Percentiles rank a stretch among this genome's conserved stretches.
These are phyloP conservation scores for Thymelicus sylvestris DNA, from an alignment of 2,888 invertebrate genomes.

Conservation along the genomic window DNA sequence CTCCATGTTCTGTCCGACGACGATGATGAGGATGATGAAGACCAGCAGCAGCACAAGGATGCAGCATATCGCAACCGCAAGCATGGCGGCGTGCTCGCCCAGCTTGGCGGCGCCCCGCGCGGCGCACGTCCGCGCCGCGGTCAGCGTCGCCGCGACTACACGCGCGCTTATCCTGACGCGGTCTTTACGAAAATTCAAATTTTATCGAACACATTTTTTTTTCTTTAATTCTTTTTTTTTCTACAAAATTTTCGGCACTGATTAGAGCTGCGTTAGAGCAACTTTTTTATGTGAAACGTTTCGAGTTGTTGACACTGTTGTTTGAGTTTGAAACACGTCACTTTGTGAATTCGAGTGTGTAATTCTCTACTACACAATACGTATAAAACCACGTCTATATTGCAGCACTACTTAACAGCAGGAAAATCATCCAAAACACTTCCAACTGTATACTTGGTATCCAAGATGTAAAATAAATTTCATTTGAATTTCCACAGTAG, in stretches of 20 bases:
- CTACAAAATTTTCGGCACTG: neutral
- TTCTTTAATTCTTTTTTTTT: conserved; percentile 27
- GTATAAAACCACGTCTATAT: neutral
- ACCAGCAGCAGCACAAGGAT: conserved; percentile 92
- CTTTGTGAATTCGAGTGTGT: neutral
- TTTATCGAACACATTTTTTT: conserved; percentile 11
- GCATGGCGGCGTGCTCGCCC: conserved; percentile 87
- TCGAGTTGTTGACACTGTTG: neutral
- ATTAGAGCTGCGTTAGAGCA: neutral
- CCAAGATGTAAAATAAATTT: neutral
- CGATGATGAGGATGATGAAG: conserved; percentile 92
- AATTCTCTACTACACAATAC: neutral
- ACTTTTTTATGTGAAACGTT: neutral
- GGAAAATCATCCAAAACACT: no score
- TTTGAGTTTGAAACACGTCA: neutral
- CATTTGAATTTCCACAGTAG: neutral
- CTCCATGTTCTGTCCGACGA: conserved; percentile 91
- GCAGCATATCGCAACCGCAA: conserved; percentile 93
- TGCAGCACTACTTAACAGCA: no score
- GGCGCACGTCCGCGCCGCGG: conserved; percentile 65
- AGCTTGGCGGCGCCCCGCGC: conserved; percentile 74
- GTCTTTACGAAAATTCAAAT: conserved; percentile 27
- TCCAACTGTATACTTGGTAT: neutral
- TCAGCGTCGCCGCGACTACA: conserved; percentile 63
- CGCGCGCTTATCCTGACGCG: conserved; percentile 62